These are phyloP conservation scores for Euplexia lucipara DNA, from an alignment of 2,888 invertebrate genomes.

Conservation along the genomic window DNA sequence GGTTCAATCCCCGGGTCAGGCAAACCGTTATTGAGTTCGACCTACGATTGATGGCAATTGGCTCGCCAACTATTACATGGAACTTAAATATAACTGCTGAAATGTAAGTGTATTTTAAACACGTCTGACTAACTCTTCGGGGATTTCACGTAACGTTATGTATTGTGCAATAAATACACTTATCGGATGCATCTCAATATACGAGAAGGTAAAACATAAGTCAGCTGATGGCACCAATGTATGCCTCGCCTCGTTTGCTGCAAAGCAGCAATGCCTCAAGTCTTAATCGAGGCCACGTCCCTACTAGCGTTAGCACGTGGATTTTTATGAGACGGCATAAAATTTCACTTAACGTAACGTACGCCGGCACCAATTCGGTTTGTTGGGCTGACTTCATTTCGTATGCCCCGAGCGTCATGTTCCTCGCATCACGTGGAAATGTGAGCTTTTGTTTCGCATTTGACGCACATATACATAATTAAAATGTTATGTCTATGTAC, in stretches of 20 bases:
- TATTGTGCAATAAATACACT: neutral
- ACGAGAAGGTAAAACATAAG: neutral
- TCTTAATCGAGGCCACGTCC: constrained; percentile 55
- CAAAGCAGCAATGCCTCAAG: constrained; percentile 34
- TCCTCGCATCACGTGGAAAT: constrained; percentile 72
- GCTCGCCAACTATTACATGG: no score
- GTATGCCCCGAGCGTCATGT: constrained; percentile 75
- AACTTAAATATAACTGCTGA: no score
- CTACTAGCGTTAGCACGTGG: constrained; percentile 68
- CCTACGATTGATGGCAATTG: no score
- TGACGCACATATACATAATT: constrained; percentile 69
- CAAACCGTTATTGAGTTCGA: no score
- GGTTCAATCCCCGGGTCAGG: no score
- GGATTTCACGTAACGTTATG: no score
- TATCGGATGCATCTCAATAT: no score
- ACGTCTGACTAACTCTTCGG: no score
- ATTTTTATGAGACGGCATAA: constrained; percentile 83
- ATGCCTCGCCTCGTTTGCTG: constrained; percentile 34
- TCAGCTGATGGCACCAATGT: constrained; percentile 35
- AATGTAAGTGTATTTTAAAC: no score
- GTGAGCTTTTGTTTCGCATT: constrained; percentile 77
- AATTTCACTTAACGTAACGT: constrained; percentile 83
- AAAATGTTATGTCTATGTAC: constrained; percentile 57
- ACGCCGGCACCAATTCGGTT: constrained; percentile 76
- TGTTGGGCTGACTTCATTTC: constrained; percentile 79